These are phyloP conservation scores for Lutra lutra DNA, from an alignment of 2,797 vertebrate genomes.

Conservation along the genomic window DNA sequence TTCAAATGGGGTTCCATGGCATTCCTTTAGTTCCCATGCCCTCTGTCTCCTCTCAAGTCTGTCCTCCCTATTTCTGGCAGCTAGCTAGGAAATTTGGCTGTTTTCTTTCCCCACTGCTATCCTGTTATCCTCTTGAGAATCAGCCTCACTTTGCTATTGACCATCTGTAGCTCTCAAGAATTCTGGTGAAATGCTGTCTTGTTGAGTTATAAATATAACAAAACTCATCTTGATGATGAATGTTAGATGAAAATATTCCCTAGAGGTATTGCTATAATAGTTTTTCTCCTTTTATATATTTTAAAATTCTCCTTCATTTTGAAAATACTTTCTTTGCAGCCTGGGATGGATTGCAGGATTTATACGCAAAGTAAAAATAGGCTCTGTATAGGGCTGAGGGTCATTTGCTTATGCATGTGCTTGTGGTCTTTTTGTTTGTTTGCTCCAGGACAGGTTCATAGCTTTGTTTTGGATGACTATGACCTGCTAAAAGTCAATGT, in stretches of 20 bases:
- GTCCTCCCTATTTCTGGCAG: not conserved
- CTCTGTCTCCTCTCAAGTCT: not conserved
- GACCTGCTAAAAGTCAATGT: not conserved
- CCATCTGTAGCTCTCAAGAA: not conserved
- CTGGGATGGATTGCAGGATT: not conserved
- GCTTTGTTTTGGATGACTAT: not conserved
- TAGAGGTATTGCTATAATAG: not conserved
- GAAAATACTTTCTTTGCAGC: not conserved
- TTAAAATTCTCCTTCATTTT: not conserved
- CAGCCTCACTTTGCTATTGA: not conserved
- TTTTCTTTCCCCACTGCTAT: not conserved
- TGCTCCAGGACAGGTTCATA: not conserved
- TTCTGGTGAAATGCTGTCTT: not conserved
- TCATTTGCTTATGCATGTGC: not conserved
- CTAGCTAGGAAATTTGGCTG: not conserved
- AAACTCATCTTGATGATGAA: not conserved
- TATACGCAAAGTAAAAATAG: not conserved
- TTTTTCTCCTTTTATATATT: not conserved
- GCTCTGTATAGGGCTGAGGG: not conserved
- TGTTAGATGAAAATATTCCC: not conserved
- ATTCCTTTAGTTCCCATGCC: not conserved
- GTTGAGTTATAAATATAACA: not conserved
- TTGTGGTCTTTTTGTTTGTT: not conserved
- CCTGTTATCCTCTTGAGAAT: not conserved
- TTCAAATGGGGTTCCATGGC: not conserved